These are phyloP conservation scores for Meloidogyne chitwoodi DNA, from an alignment of 1,140 invertebrate species.

Conservation along the genomic window DNA sequence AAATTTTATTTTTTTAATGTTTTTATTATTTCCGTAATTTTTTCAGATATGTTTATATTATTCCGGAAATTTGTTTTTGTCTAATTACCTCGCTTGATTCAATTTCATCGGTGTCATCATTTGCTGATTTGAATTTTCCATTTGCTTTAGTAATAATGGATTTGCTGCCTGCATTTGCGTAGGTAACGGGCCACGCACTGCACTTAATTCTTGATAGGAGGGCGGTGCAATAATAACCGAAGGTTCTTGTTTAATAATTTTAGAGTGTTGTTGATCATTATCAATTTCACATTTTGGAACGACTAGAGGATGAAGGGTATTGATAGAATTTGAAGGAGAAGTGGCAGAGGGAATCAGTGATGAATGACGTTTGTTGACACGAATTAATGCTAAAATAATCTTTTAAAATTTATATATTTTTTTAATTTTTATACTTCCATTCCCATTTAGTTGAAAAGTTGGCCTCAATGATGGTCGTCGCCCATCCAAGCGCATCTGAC, in stretches of 20 bases:
- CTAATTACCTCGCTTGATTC: background rate
- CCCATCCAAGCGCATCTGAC: constrained; percentile 24
- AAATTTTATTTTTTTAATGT: background rate
- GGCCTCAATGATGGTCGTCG: background rate
- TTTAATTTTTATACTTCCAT: background rate
- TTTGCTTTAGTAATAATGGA: constrained; percentile 44
- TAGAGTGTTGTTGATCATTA: constrained; percentile 4
- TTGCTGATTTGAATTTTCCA: constrained; percentile 14
- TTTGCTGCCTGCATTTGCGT: constrained; percentile 39
- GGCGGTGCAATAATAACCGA: constrained; percentile 33
- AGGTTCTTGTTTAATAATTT: constrained; percentile 34
- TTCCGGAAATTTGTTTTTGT: background rate
- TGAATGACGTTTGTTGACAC: constrained; percentile 5
- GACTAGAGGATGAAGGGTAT: constrained; percentile 8
- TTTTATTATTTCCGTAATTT: too few species aligned
- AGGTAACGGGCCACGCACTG: constrained; percentile 36
- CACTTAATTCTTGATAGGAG: constrained; percentile 51
- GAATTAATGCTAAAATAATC: constrained; percentile 2
- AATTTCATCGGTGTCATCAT: background rate
- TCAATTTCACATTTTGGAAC: constrained; percentile 25
- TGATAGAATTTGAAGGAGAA: background rate
- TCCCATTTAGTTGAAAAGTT: background rate
- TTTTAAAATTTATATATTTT: background rate
- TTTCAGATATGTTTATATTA: background rate
- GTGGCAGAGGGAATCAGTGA: background rate